These are phyloP conservation scores for Marasmarcha lunaedactyla DNA, from an alignment of 2,888 invertebrate genomes.

Conservation along the genomic window DNA sequence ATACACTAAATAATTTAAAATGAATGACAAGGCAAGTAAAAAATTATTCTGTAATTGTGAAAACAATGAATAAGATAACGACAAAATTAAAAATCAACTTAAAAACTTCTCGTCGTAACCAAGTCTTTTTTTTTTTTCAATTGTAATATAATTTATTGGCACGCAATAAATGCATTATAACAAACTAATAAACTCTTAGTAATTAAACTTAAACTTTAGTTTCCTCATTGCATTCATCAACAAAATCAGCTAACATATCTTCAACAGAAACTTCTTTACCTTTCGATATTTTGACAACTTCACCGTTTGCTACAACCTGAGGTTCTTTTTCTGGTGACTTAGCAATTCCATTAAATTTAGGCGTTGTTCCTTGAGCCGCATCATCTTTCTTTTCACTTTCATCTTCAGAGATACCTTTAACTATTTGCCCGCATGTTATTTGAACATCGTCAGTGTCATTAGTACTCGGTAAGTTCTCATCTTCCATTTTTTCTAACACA, in stretches of 20 bases:
- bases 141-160: too few species aligned
- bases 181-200: too few species aligned
- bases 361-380: constrained; percentile 5
- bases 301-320: constrained; percentile 17
- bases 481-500: constrained; percentile 38
- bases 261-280: constrained; percentile 28
- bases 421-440: constrained; percentile 49
- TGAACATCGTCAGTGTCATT: constrained; percentile 54
- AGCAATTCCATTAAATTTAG: constrained; percentile 29
- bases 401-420: constrained; percentile 35
- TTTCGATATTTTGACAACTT: constrained; percentile 8
- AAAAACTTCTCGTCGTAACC: too few species aligned
- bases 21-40: too few species aligned
- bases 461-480: constrained; percentile 44
- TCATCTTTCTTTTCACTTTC: constrained; percentile 20
- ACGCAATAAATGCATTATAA: too few species aligned
- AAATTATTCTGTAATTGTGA: too few species aligned
- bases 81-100: too few species aligned
- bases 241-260: constrained; percentile 61
- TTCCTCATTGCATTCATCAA: constrained; percentile 56
- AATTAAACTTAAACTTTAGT: constrained; percentile 20
- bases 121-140: too few species aligned
- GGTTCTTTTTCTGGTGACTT: constrained; percentile 16
- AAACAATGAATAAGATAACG: too few species aligned
- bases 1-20: too few species aligned